Evolutionary conservation across 30 jellyfish, hydroid and myxozoan genomes (phyloP).

Genomic region (Cassiopea xamachana): DNA sequence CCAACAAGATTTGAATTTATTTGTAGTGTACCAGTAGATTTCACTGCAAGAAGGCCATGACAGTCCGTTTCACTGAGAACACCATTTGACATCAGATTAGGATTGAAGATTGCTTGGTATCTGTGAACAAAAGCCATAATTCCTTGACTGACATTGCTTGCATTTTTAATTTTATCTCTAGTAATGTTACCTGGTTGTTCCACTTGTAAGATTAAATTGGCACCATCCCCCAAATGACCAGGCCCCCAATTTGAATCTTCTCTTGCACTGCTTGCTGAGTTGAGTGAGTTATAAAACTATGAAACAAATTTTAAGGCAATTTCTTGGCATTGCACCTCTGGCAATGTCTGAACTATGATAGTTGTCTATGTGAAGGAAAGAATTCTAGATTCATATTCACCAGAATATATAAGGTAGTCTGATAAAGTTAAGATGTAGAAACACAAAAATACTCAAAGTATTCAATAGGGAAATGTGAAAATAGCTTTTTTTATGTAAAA

Average conservation of each 20-base stretch:
- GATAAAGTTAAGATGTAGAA: no score
- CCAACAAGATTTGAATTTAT: slow-evolving; percentile 34
- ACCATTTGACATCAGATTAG: slow-evolving; percentile 37
- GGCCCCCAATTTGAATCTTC: slow-evolving; percentile 20
- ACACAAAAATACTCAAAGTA: no score
- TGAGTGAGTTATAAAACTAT: slow-evolving; percentile 47
- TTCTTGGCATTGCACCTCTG: slow-evolving; percentile 17
- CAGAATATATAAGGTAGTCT: no score
- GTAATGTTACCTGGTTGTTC: slow-evolving; percentile 41
- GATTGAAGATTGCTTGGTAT: slow-evolving; percentile 21
- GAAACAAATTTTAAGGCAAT: slow-evolving; percentile 40
- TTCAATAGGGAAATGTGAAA: no score
- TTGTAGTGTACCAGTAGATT: slow-evolving; percentile 64
- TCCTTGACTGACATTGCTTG: slow-evolving; percentile 25
- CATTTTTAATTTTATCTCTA: slow-evolving; percentile 32
- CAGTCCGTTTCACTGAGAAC: slow-evolving; percentile 43
- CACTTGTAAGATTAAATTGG: slow-evolving; percentile 37
- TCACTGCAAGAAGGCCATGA: slow-evolving; percentile 48
- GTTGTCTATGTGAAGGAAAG: not conserved
- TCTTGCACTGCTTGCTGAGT: not conserved
- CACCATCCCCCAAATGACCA: slow-evolving; percentile 61
- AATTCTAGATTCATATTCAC: no score
- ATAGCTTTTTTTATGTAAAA: no score
- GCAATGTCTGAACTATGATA: not conserved
- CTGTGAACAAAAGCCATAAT: not conserved